Evolutionary conservation across 2,113 vertebrate genomes (phyloP).

Genomic region (Paramisgurnus dabryanus): DNA sequence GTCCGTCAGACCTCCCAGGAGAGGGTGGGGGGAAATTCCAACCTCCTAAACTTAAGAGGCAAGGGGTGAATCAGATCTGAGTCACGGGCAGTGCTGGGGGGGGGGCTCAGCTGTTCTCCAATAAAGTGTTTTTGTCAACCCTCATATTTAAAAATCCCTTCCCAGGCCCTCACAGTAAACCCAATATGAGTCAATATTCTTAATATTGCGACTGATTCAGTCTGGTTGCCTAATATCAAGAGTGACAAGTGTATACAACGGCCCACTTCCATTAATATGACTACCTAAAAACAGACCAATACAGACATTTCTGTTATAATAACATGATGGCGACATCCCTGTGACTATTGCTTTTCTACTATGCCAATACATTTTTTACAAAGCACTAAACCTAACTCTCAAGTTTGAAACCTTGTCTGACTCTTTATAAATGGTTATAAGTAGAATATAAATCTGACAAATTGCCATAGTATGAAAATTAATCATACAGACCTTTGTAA

Average conservation of each 20-base stretch:
- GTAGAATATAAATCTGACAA: background rate
- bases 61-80: slow-evolving; percentile 48
- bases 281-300: background rate
- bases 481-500: background rate
- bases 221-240: slow-evolving; percentile 26
- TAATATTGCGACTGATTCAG: slow-evolving; percentile 50
- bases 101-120: slow-evolving; percentile 14
- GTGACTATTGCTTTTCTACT: no score
- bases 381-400: no score
- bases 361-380: no score
- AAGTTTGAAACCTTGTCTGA: no score
- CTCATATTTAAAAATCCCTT: slow-evolving; percentile 20
- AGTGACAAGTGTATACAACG: background rate
- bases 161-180: background rate
- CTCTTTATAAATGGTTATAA: no score
- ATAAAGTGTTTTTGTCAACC: background rate
- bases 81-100: slow-evolving; percentile 33
- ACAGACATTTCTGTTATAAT: background rate
- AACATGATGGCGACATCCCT: no score
- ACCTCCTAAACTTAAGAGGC: slow-evolving; percentile 15
- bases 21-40: slow-evolving; percentile 24
- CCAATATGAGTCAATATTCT: slow-evolving; percentile 26
- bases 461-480: background rate
- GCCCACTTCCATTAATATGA: background rate
- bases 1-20: slow-evolving; percentile 30